Conservation (phyloP, 2,113 vertebrate species). For the Desmodus rotundus region DNA sequence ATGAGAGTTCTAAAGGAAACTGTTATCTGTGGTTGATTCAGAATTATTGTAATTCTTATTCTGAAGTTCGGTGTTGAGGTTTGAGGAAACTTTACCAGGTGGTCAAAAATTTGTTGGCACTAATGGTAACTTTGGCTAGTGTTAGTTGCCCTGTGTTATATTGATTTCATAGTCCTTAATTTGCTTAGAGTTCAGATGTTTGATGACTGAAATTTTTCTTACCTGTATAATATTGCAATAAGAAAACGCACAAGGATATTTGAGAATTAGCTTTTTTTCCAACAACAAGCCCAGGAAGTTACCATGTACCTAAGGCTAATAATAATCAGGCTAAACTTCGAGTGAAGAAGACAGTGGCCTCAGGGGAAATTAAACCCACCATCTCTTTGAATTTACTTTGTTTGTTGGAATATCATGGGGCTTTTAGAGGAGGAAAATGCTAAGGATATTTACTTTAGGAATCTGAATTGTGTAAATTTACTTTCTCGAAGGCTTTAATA, state of each 20-base stretch:
- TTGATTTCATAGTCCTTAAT: background rate
- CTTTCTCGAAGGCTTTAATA: conserved; percentile 14
- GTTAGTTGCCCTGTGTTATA: background rate
- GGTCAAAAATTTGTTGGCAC: background rate
- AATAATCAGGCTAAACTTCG: conserved; percentile 29
- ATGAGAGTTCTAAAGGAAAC: background rate
- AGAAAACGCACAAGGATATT: background rate
- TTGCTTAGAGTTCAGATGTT: background rate
- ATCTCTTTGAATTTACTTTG: conserved; percentile 48
- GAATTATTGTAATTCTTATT: background rate
- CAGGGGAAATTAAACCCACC: conserved; percentile 53
- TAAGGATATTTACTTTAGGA: conserved; percentile 30
- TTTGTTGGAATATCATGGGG: conserved; percentile 9
- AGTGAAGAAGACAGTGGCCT: conserved; percentile 13
- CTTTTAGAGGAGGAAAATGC: conserved; percentile 27
- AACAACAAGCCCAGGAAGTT: conserved; percentile 1
- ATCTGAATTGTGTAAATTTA: conserved; percentile 33
- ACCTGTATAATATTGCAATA: background rate
- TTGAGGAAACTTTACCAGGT: background rate
- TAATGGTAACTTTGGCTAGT: background rate
- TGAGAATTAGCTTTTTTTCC: background rate
- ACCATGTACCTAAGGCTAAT: background rate
- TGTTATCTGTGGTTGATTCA: background rate
- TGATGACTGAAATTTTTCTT: conserved; percentile 31
- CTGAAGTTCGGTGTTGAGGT: background rate